A percentile compares a stretch with the other conserved stretches of the same genome.
Conservation (phyloP, 2,888 invertebrate genomes). For the Blera fallax region DNA sequence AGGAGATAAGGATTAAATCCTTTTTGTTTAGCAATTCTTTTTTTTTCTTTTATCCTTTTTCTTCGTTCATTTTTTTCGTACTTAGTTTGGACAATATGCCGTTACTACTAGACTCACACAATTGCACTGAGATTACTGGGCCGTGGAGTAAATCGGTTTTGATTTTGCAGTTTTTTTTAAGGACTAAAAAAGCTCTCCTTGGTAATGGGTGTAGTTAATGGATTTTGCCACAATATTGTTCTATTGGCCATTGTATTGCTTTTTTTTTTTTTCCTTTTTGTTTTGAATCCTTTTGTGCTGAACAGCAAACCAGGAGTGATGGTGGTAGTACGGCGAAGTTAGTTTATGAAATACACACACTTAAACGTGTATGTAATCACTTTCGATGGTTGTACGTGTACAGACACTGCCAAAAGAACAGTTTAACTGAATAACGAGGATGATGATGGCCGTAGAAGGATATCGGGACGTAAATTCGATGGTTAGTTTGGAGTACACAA, state of each 20-base stretch:
- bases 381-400: not conserved
- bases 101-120: not conserved
- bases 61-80: too few relatives aligned
- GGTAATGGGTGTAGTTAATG: not conserved
- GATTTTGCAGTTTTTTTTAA: not conserved
- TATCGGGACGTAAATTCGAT: not conserved
- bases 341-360: not conserved
- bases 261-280: not conserved
- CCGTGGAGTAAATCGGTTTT: constrained; percentile 3
- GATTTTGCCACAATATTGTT: not conserved
- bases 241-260: not conserved
- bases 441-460: not conserved
- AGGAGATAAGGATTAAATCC: constrained; percentile 11
- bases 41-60: not conserved
- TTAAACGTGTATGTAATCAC: not conserved
- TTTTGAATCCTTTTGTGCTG: too few relatives aligned
- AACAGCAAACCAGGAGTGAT: too few relatives aligned
- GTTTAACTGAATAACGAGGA: not conserved
- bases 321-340: not conserved
- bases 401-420: not conserved
- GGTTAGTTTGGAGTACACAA: not conserved
- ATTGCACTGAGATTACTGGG: not conserved
- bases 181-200: not conserved
- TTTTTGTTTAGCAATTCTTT: not conserved
- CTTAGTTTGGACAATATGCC: not conserved